Conservation (phyloP, 2,888 invertebrate species). For the Trissolcus japonicus region DNA sequence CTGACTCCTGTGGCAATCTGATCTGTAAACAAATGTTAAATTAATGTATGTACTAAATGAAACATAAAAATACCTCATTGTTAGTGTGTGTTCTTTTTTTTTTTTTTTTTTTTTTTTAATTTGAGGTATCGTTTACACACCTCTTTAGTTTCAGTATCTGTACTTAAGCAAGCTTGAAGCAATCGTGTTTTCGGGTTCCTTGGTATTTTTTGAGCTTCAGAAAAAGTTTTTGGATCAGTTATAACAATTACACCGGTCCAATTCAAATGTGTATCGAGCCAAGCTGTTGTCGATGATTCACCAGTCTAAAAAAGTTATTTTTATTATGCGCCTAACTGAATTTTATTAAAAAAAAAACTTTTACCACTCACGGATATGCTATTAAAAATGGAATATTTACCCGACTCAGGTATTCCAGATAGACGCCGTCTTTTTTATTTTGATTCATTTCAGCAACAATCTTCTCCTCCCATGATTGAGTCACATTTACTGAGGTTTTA, state of each 20-base stretch:
- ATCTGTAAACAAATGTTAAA: constrained; percentile 62
- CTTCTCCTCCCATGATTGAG: constrained; percentile 77
- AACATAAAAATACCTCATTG: background rate
- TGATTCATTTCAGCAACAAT: constrained; percentile 76
- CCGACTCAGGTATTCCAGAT: constrained; percentile 73
- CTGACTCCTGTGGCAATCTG: constrained; percentile 73
- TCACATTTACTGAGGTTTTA: constrained; percentile 68
- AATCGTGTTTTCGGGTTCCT: constrained; percentile 78
- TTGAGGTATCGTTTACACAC: constrained; percentile 63
- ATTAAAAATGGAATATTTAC: constrained; percentile 48
- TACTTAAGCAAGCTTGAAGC: constrained; percentile 88
- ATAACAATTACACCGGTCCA: constrained; percentile 88
- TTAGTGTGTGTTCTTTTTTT: background rate
- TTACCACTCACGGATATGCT: no score
- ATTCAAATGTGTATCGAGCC: constrained; percentile 82
- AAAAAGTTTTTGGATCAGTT: constrained; percentile 87
- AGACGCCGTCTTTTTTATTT: constrained; percentile 73
- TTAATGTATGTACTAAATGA: background rate
- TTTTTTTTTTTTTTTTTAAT: background rate
- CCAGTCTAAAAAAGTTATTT: constrained; percentile 77
- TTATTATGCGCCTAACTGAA: no score
- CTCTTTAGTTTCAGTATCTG: constrained; percentile 86
- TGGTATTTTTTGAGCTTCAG: constrained; percentile 78
- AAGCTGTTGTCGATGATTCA: constrained; percentile 85
- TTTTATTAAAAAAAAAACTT: no score